These are phyloP conservation scores for Heliconius cydno DNA, from an alignment of 2,888 invertebrate species.

Conservation along the genomic window DNA sequence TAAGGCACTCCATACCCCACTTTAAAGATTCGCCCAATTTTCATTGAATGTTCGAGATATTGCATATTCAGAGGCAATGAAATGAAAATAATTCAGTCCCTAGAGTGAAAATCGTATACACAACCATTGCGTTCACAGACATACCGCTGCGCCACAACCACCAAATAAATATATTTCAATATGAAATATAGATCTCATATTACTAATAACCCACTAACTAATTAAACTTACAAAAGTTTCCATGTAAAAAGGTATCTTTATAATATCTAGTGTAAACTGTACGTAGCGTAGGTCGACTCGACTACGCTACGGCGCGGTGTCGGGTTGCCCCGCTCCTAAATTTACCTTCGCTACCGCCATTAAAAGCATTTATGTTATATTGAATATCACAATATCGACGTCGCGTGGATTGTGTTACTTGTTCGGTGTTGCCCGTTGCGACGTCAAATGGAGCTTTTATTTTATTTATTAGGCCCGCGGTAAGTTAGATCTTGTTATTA, in stretches of 20 bases:
- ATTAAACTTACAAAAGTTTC: constrained; percentile 24
- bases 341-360: constrained; percentile 81
- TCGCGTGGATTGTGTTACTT: constrained; percentile 50
- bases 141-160: not conserved
- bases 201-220: constrained; percentile 1
- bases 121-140: not conserved
- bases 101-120: not conserved
- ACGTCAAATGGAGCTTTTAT: constrained; percentile 7
- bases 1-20: no score
- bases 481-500: not conserved
- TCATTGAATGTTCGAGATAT: not conserved
- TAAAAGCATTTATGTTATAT: constrained; percentile 81
- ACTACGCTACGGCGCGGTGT: constrained; percentile 58
- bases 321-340: constrained; percentile 79
- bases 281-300: constrained; percentile 67
- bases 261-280: constrained; percentile 55
- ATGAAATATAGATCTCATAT: not conserved
- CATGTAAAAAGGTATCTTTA: constrained; percentile 38
- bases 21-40: no score
- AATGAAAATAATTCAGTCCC: not conserved
- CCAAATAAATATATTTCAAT: not conserved
- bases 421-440: constrained; percentile 24
- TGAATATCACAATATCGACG: constrained; percentile 76
- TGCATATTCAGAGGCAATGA: not conserved
- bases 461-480: not conserved